These are phyloP conservation scores for Neomonachus schauinslandi DNA, from an alignment of 2,113 vertebrate genomes.

Conservation along the genomic window DNA sequence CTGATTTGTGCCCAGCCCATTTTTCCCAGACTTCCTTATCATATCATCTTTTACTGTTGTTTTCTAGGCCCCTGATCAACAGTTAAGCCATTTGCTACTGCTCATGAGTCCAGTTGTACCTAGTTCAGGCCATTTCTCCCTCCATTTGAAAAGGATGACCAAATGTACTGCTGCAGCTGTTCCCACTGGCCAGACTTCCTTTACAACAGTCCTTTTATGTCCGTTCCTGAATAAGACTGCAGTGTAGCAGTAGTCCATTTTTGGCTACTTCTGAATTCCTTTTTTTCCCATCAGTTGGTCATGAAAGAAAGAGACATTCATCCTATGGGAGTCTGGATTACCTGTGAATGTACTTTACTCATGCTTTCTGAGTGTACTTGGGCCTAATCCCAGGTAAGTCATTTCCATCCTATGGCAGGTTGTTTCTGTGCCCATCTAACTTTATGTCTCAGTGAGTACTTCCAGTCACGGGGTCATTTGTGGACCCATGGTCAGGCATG, in stretches of 20 bases:
- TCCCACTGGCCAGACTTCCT: background rate
- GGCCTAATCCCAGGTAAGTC: background rate
- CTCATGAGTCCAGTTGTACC: background rate
- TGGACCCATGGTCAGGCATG: background rate
- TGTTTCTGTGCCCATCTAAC: background rate
- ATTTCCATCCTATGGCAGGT: background rate
- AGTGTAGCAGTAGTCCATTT: background rate
- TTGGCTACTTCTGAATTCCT: background rate
- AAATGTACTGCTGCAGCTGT: background rate
- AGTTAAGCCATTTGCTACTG: background rate
- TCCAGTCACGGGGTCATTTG: background rate
- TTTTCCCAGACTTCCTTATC: background rate
- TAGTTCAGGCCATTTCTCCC: background rate
- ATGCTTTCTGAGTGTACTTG: background rate
- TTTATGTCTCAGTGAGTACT: background rate
- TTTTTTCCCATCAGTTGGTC: background rate
- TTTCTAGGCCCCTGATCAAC: background rate
- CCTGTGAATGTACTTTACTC: background rate
- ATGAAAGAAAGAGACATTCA: background rate
- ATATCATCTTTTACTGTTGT: background rate
- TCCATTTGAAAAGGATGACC: background rate
- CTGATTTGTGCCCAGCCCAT: background rate
- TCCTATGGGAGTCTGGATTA: background rate
- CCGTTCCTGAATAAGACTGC: background rate
- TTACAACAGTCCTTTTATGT: background rate